Conservation (phyloP, 1,140 invertebrate genomes). For the Drosophila lacertosa region DNA sequence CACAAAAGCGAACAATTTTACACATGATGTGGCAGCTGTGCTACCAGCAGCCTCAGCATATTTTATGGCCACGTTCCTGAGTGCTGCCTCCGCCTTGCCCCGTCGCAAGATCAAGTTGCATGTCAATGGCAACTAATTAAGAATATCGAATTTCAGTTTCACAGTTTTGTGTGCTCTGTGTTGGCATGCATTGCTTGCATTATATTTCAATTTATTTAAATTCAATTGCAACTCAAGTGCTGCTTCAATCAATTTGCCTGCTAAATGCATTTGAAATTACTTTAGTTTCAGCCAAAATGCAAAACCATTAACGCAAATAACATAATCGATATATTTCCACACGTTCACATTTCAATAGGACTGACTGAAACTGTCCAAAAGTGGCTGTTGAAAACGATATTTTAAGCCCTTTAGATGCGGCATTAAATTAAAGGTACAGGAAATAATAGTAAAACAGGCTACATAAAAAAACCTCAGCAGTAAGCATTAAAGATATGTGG, state of each 20-base stretch:
- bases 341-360: conserved; percentile 1
- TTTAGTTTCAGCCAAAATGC: background rate
- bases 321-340: conserved; percentile 1
- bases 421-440: too few species aligned
- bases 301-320: conserved; percentile 4
- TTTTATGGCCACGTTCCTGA: conserved; percentile 26
- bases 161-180: background rate
- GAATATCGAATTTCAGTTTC: conserved; percentile 27
- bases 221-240: conserved; percentile 34
- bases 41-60: conserved; percentile 23
- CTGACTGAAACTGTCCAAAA: background rate
- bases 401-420: too few species aligned
- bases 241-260: conserved; percentile 1
- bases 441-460: too few species aligned
- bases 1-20: conserved; percentile 53
- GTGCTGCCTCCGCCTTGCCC: background rate
- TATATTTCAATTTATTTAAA: conserved; percentile 48
- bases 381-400: conserved; percentile 1
- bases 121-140: conserved; percentile 35
- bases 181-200: conserved; percentile 11
- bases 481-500: too few species aligned
- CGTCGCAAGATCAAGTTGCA: conserved; percentile 1
- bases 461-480: too few species aligned
- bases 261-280: conserved; percentile 17
- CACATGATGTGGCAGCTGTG: conserved; percentile 49